Evolutionary conservation across 2,797 vertebrate genomes (phyloP).

Genomic region (Alcedo quadribrachys): DNA sequence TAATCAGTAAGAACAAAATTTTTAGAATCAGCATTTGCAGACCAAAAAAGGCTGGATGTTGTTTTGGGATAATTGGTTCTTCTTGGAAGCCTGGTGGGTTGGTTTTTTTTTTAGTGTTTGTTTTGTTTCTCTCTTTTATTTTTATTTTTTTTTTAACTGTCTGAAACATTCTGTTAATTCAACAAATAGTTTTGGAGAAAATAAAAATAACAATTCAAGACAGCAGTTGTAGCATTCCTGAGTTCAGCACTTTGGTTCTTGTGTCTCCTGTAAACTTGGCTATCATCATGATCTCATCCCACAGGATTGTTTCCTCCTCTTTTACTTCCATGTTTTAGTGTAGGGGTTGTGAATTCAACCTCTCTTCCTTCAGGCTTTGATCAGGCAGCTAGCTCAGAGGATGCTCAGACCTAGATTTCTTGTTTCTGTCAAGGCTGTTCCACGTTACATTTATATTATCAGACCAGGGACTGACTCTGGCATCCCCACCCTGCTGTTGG

Average conservation of each 20-base stretch:
- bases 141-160: background rate
- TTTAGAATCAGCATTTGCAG: background rate
- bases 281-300: background rate
- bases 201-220: conserved; percentile 25
- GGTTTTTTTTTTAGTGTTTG: background rate
- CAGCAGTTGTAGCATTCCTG: background rate
- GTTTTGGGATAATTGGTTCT: background rate
- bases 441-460: background rate
- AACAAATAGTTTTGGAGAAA: conserved; percentile 40
- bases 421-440: background rate
- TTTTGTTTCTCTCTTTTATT: background rate
- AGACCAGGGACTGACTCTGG: background rate
- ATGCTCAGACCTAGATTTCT: background rate
- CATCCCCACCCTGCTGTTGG: background rate
- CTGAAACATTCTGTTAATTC: conserved; percentile 8
- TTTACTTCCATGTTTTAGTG: background rate
- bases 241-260: background rate
- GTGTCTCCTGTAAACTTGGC: background rate
- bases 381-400: background rate
- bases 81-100: background rate
- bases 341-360: background rate
- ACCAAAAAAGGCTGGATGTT: background rate
- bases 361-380: background rate
- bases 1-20: conserved; percentile 29
- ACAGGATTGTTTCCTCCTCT: background rate